phyloP scores from a whole-genome alignment of 2,888 invertebrate species.

The Hofmannophila pseudospretella region DNA sequence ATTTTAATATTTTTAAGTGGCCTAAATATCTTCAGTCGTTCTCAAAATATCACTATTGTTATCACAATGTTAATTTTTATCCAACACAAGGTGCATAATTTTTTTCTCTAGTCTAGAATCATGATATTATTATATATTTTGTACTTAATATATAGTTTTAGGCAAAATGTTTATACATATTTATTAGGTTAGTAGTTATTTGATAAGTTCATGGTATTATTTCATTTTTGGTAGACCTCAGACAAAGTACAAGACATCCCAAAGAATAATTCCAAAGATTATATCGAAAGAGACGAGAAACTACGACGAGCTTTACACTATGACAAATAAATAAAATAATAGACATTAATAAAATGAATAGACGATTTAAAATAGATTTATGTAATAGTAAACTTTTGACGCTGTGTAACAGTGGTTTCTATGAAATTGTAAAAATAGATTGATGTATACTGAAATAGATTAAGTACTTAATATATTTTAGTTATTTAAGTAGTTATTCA shows the following conservation, averaged over 20 bases:
- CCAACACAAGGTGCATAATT: neutral
- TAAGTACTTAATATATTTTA: no score
- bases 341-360: slow-evolving; percentile 24
- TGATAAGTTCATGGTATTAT: neutral
- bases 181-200: no score
- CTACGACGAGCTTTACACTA: slow-evolving; percentile 52
- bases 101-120: slow-evolving; percentile 1
- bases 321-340: slow-evolving; percentile 63
- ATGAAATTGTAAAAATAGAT: slow-evolving; percentile 11
- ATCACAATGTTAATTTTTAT: no score
- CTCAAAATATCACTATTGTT: no score
- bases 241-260: slow-evolving; percentile 38
- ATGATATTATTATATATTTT: slow-evolving; percentile 1
- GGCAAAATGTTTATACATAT: neutral
- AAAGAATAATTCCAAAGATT: slow-evolving; percentile 53
- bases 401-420: slow-evolving; percentile 40
- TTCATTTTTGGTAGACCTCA: slow-evolving; percentile 43
- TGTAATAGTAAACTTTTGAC: slow-evolving; percentile 21
- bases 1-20: no score
- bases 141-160: neutral
- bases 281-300: slow-evolving; percentile 21
- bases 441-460: slow-evolving; percentile 2
- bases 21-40: no score
- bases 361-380: slow-evolving; percentile 26
- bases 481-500: no score